These are phyloP conservation scores for Cheirogaleus medius DNA, from an alignment of 2,113 vertebrate species.

Conservation along the genomic window DNA sequence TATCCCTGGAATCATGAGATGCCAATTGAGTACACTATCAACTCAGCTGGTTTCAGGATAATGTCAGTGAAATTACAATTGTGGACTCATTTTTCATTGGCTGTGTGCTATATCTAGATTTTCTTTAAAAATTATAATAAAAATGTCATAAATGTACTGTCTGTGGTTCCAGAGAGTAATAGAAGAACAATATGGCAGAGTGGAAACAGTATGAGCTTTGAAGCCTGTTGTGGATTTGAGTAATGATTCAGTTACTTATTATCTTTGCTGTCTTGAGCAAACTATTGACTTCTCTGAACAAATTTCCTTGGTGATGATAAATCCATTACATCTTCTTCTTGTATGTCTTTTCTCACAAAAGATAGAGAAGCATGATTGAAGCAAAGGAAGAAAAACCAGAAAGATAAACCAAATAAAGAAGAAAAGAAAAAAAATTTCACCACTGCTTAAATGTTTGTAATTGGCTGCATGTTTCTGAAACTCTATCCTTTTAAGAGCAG, in stretches of 20 bases:
- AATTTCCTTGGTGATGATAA: background rate
- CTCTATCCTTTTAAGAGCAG: background rate
- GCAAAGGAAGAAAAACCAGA: background rate
- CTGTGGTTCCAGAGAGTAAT: background rate
- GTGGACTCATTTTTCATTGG: background rate
- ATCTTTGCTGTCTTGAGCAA: background rate
- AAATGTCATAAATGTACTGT: rapidly evolving
- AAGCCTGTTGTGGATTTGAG: background rate
- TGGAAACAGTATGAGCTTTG: background rate
- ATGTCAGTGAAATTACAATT: background rate
- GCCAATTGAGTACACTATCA: background rate
- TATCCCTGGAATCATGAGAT: background rate
- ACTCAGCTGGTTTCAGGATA: background rate
- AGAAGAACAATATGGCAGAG: background rate
- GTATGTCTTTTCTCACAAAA: background rate
- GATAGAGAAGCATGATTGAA: background rate
- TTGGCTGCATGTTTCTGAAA: background rate
- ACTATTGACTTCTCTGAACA: background rate
- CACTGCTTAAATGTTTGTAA: background rate
- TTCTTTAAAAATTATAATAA: background rate
- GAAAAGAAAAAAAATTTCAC: background rate
- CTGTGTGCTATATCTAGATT: background rate
- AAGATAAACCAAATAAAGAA: background rate
- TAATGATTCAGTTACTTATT: background rate
- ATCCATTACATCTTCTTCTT: background rate